phyloP scores from a whole-genome alignment of 2,888 invertebrate species.

The Metacarcinus magister region DNA sequence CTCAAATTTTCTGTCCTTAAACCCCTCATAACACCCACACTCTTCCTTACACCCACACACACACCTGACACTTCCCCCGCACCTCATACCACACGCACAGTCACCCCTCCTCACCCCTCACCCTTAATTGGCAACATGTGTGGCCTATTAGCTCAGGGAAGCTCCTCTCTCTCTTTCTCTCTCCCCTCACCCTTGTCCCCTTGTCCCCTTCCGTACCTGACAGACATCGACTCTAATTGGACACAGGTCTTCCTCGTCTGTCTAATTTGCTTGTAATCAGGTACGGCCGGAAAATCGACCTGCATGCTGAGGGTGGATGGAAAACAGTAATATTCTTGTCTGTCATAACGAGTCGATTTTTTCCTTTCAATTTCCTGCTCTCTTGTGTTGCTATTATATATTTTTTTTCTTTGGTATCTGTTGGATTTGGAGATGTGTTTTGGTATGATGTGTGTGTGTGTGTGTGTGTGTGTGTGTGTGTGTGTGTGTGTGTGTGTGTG shows the following conservation, averaged over 20 bases:
- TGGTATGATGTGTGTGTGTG: background rate
- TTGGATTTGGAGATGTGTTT: background rate
- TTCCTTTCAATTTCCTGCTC: background rate
- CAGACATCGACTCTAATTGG: constrained; percentile 9
- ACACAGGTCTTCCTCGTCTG: constrained; percentile 45
- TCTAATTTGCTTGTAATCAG: constrained; percentile 49
- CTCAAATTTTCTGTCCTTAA: too few relatives aligned
- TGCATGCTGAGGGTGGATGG: background rate
- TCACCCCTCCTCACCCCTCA: constrained; percentile 40
- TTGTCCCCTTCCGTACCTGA: background rate
- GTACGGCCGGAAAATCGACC: background rate
- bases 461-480: constrained; percentile 18
- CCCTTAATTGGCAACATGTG: constrained; percentile 49
- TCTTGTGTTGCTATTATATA: too few relatives aligned
- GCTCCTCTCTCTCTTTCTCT: background rate
- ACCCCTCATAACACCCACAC: background rate
- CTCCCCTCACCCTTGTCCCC: background rate
- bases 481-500: background rate
- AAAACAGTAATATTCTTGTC: constrained; percentile 1
- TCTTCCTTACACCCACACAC: background rate
- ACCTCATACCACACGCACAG: background rate
- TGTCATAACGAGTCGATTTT: background rate
- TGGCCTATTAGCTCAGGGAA: constrained; percentile 49
- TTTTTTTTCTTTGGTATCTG: background rate
- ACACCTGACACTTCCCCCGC: background rate